These are phyloP conservation scores for Criorhina ranunculi DNA, from an alignment of 2,888 invertebrate genomes.

Conservation along the genomic window DNA sequence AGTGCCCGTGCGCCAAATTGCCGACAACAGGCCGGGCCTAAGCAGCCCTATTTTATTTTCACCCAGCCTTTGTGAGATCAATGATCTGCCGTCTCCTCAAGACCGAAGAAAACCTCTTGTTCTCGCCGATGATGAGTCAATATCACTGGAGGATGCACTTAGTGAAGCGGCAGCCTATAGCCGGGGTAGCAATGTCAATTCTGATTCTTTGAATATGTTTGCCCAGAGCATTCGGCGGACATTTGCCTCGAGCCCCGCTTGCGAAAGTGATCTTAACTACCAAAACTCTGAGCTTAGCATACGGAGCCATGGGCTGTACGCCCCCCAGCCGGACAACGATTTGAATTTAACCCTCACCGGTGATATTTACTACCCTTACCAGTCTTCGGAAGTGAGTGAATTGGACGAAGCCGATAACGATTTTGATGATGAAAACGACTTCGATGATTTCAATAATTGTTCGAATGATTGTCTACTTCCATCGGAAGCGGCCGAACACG, in stretches of 20 bases:
- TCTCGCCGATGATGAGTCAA: slow-evolving; percentile 63
- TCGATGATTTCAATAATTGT: slow-evolving; percentile 78
- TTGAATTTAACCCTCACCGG: slow-evolving; percentile 85
- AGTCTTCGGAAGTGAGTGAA: slow-evolving; percentile 84
- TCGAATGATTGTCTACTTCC: slow-evolving; percentile 76
- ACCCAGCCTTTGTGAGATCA: slow-evolving; percentile 79
- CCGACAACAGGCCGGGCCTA: slow-evolving; percentile 25
- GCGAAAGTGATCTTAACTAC: slow-evolving; percentile 88
- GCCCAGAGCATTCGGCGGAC: slow-evolving; percentile 76
- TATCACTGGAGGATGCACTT: slow-evolving; percentile 63
- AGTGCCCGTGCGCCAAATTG: slow-evolving; percentile 42
- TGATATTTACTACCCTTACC: slow-evolving; percentile 83
- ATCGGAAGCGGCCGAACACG: slow-evolving; percentile 66
- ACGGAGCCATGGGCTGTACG: slow-evolving; percentile 87
- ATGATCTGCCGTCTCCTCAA: slow-evolving; percentile 77
- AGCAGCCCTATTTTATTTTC: slow-evolving; percentile 79
- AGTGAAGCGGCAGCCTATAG: slow-evolving; percentile 59
- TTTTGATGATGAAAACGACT: slow-evolving; percentile 83
- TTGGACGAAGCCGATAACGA: slow-evolving; percentile 82
- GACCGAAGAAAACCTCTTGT: slow-evolving; percentile 76
- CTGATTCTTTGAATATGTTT: slow-evolving; percentile 78
- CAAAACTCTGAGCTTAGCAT: slow-evolving; percentile 88
- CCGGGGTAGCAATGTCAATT: slow-evolving; percentile 61
- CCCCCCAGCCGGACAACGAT: slow-evolving; percentile 86
- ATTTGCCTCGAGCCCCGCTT: slow-evolving; percentile 84